Evolutionary conservation across 2,888 invertebrate species (phyloP), one percentile per base, ranked within the genome.

Genomic region (Lepidocyrtinus sp.): DNA sequence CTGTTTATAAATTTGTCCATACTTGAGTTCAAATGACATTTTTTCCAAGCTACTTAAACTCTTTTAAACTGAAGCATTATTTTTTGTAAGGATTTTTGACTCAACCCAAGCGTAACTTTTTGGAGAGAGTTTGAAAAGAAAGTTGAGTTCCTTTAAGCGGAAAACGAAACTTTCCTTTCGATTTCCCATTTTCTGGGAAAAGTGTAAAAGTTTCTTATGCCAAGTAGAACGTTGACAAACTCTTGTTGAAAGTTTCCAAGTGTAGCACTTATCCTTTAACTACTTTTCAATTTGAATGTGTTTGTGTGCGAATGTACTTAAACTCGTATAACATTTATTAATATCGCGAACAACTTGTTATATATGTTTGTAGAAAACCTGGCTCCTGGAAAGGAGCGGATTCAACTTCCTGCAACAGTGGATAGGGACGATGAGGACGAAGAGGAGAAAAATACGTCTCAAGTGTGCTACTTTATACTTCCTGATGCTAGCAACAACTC

Each of bases 391-490:
- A 89, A 91, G 2, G 95, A 94, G 88, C 91, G 90, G 1, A 89
- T 92, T 1, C 91, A 92, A 86, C 89, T 97, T 12, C 94, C 95
- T 0, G 93, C 94, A 84, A 96, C 96, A 0, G 92, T 96, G 61
- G 96, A 96, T 87, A 91, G 94, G 83, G 96, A 96, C 88, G 95
- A 94, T 87, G 92, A 95, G 22, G 95, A 94, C 87, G 92, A 95
- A 19, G 91, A 94, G 1, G 94, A 95, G 84, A 94, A 94, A 86
- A 87, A 87, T 69, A 92, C 94, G 65, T 91, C 94, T 67, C 93
- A 94, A 81, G 95, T 97, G n/a, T 98, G 97, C 88, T 98, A 96
- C 88, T 97, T 93, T 87, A 94, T 98, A 68, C 92, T 96, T n/a
- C 92, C 92, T 3, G 96, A 96, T 15, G 62, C 74, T 24, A 70